Conservation (phyloP, 2,113 vertebrate genomes). For the Trachemys scripta region DNA sequence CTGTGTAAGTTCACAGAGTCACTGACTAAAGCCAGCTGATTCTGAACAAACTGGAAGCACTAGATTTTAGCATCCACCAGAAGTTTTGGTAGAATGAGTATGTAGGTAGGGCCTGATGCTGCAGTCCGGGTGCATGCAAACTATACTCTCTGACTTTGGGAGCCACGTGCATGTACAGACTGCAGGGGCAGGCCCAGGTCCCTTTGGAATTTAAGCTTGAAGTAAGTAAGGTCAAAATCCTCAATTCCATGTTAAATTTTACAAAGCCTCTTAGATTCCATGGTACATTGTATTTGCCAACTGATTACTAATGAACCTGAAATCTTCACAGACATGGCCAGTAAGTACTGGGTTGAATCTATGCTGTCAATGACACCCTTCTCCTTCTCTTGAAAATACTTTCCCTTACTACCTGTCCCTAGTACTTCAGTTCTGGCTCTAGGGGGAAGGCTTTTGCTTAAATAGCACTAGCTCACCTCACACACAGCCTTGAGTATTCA, state of each 20-base stretch:
- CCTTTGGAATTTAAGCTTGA: not conserved
- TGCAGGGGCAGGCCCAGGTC: not conserved
- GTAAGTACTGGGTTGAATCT: not conserved
- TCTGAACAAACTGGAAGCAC: not conserved
- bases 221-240: not conserved
- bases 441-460: too few relatives aligned
- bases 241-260: not conserved
- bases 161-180: not conserved
- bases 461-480: too few relatives aligned
- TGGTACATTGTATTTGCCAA: not conserved
- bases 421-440: not conserved
- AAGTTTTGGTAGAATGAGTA: not conserved
- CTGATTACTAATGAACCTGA: not conserved
- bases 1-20: not conserved
- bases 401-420: not conserved
- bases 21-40: not conserved
- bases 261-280: not conserved
- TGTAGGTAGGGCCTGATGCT: not conserved
- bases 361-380: not conserved
- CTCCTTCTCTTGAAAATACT: not conserved
- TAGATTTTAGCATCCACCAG: constrained; percentile 29
- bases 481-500: too few relatives aligned
- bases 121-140: not conserved
- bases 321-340: not conserved
- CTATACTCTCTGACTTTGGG: not conserved